Conservation (phyloP, 92 coral and sea anemone species). For the Virgularia gustaviana region DNA sequence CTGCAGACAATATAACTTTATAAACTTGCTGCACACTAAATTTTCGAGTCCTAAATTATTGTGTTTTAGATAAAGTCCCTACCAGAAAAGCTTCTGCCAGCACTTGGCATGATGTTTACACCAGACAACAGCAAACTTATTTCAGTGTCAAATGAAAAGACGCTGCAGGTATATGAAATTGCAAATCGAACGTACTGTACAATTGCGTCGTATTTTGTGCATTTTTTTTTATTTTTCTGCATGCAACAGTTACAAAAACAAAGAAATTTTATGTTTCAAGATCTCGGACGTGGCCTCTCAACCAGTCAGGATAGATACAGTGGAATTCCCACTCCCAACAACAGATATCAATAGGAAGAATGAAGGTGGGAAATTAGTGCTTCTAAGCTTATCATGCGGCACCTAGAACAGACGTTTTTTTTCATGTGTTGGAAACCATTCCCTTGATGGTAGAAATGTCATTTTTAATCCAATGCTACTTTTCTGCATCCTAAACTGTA, state of each 20-base stretch:
- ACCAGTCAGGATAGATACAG: constrained; percentile 38
- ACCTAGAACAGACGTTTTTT: neutral
- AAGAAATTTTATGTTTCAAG: constrained; percentile 35
- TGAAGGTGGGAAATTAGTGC: neutral
- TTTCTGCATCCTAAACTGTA: constrained; percentile 4
- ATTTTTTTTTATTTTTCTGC: too few species aligned
- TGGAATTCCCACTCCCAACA: constrained; percentile 42
- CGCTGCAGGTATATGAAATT: constrained; percentile 61
- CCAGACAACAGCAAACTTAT: constrained; percentile 65
- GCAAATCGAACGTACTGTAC: neutral
- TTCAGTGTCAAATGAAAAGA: constrained; percentile 58
- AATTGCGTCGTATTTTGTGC: neutral
- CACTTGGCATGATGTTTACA: constrained; percentile 65
- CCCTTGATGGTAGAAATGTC: neutral
- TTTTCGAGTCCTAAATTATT: neutral
- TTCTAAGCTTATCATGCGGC: neutral
- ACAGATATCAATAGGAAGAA: constrained; percentile 14
- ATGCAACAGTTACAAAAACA: too few species aligned
- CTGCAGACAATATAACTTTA: neutral
- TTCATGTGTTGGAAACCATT: neutral
- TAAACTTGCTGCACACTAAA: neutral
- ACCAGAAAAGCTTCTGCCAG: constrained; percentile 68
- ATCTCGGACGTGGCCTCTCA: constrained; percentile 43
- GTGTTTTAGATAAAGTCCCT: constrained; percentile 56
- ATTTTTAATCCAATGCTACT: neutral